Evolutionary conservation across 2,888 invertebrate species (phyloP).

Genomic region (Tetheella fluctuosa): DNA sequence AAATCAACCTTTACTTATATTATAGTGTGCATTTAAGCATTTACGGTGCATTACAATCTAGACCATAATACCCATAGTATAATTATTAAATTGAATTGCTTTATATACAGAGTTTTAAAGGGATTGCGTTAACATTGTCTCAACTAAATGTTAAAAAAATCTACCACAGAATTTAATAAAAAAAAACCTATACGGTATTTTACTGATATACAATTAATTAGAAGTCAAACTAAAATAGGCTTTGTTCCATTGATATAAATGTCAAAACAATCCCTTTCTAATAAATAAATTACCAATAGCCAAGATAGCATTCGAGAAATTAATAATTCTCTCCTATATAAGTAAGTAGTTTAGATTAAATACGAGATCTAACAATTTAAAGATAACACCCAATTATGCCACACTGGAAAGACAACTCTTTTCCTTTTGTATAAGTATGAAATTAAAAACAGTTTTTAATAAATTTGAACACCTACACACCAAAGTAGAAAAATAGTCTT

Average conservation of each 20-base stretch:
- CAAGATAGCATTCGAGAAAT: constrained; percentile 24
- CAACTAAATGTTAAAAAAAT: not conserved
- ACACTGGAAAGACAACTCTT: not conserved
- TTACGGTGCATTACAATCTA: constrained; percentile 20
- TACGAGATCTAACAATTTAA: constrained; percentile 13
- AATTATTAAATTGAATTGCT: not conserved
- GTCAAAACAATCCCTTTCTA: constrained; percentile 50
- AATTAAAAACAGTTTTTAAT: constrained; percentile 13
- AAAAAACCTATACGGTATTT: too few species aligned
- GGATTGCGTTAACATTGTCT: not conserved
- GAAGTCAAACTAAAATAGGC: not conserved
- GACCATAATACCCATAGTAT: not conserved
- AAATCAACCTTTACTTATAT: constrained; percentile 9
- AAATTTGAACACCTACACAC: constrained; percentile 46
- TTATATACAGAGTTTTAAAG: constrained; percentile 5
- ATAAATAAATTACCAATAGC: constrained; percentile 14
- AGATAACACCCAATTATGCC: not conserved
- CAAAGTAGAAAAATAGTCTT: constrained; percentile 18
- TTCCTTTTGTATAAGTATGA: not conserved
- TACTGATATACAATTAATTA: not conserved
- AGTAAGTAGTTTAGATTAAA: constrained; percentile 17
- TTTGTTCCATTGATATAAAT: constrained; percentile 37
- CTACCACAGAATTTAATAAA: too few species aligned
- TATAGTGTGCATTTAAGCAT: constrained; percentile 24
- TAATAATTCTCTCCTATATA: constrained; percentile 13